Conservation (phyloP, 2,113 vertebrate genomes). For the Pelobates fuscus region DNA sequence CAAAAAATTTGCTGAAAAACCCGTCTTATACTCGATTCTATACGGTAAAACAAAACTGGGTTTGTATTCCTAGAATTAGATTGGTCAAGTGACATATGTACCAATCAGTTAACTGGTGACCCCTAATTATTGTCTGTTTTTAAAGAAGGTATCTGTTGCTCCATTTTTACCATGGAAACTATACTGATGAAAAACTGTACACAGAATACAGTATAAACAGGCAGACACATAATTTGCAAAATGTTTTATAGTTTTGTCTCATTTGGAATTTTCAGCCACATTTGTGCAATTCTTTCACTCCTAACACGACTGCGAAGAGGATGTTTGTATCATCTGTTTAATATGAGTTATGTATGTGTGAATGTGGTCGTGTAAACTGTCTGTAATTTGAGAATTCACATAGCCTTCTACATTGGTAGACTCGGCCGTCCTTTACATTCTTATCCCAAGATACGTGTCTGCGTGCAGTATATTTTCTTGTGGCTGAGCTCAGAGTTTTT, state of each 20-base stretch:
- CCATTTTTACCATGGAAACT: not conserved
- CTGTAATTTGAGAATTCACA: constrained; percentile 27
- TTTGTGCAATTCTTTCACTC: constrained; percentile 9
- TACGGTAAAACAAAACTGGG: too few species aligned
- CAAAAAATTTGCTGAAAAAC: too few species aligned
- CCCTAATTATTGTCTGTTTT: too few species aligned
- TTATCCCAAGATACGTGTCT: constrained; percentile 2
- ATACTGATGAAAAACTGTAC: not conserved
- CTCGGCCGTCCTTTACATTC: constrained; percentile 31
- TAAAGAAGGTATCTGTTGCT: not conserved
- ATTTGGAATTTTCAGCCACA: constrained; percentile 14
- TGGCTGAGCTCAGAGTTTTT: too few species aligned
- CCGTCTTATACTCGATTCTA: too few species aligned
- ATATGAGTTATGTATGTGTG: constrained; percentile 39
- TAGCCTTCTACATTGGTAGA: constrained; percentile 4
- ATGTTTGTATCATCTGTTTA: constrained; percentile 39
- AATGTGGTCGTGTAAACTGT: constrained; percentile 26
- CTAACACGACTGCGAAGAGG: constrained; percentile 19
- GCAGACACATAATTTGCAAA: constrained; percentile 4
- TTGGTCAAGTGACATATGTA: too few species aligned
- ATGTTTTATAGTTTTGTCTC: not conserved
- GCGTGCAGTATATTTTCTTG: too few species aligned
- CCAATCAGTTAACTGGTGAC: too few species aligned
- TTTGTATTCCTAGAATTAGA: too few species aligned
- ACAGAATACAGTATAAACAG: not conserved